Conservation (phyloP, 2,113 vertebrate species). For the Pseudorhombus dupliciocellatus region DNA sequence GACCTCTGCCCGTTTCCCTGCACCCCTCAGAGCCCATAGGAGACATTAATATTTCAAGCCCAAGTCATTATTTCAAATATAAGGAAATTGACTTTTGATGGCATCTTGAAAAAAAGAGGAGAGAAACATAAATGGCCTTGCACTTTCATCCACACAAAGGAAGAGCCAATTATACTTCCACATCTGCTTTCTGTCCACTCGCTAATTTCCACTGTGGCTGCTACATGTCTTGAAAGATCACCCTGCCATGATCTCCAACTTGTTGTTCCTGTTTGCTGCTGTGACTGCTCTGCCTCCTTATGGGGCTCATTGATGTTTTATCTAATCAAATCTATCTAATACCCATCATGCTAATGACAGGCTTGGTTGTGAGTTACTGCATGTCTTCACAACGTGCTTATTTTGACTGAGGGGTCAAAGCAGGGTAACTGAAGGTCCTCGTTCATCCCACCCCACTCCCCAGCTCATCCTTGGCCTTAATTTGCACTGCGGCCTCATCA, state of each 20-base stretch:
- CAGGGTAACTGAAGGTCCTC: no score
- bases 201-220: not conserved
- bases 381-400: not conserved
- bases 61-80: slow-evolving; percentile 71
- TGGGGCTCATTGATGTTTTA: not conserved
- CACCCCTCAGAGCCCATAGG: slow-evolving; percentile 12
- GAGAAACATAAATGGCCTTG: slow-evolving; percentile 11
- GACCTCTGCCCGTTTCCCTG: slow-evolving; percentile 6
- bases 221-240: not conserved
- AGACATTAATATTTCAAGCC: slow-evolving; percentile 67
- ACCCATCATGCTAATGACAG: not conserved
- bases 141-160: slow-evolving; percentile 14
- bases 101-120: slow-evolving; percentile 4
- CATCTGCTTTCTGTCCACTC: slow-evolving; percentile 23
- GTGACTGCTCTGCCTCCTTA: not conserved
- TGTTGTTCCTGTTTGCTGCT: not conserved
- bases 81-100: slow-evolving; percentile 64
- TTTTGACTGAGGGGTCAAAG: not conserved
- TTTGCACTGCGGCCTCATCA: slow-evolving; percentile 16
- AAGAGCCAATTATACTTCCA: slow-evolving; percentile 37
- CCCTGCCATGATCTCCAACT: not conserved
- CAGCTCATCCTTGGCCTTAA: slow-evolving; percentile 2
- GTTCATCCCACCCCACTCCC: not conserved
- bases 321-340: not conserved
- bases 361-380: not conserved